phyloP scores from a whole-genome alignment of 2,113 vertebrate genomes.

The Lucifuga dentata region DNA sequence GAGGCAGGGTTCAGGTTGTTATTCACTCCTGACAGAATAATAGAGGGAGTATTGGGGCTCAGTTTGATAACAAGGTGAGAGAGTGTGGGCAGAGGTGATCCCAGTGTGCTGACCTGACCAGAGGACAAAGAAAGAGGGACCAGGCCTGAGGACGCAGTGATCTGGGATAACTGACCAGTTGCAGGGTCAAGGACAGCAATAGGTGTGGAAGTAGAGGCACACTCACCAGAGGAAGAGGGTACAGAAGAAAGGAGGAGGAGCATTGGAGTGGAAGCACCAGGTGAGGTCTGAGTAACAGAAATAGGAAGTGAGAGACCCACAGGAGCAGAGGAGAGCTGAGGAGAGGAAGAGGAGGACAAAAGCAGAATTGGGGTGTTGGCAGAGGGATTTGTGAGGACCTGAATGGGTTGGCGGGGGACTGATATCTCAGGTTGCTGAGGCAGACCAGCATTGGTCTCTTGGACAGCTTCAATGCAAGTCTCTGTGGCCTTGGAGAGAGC shows the following conservation, averaged over 20 bases:
- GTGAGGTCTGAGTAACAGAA: conserved; percentile 63
- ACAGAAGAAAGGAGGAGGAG: conserved; percentile 81
- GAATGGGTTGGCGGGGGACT: conserved; percentile 66
- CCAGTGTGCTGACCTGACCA: conserved; percentile 41
- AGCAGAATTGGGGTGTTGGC: conserved; percentile 63
- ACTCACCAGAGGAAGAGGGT: conserved; percentile 63
- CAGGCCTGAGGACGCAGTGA: conserved; percentile 57
- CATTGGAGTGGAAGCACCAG: conserved; percentile 67
- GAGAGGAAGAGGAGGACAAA: conserved; percentile 68
- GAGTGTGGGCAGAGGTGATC: conserved; percentile 46
- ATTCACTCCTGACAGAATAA: conserved; percentile 67
- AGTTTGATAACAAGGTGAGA: conserved; percentile 67
- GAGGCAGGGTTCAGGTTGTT: conserved; percentile 38
- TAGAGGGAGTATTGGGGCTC: conserved; percentile 57
- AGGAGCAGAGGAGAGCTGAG: conserved; percentile 64
- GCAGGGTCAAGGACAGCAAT: conserved; percentile 72
- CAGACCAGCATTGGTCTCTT: conserved; percentile 34
- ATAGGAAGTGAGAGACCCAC: conserved; percentile 75
- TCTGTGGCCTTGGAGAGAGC: conserved; percentile 21
- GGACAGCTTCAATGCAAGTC: conserved; percentile 5
- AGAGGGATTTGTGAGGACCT: conserved; percentile 71
- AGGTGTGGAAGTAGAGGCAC: conserved; percentile 65
- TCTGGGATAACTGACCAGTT: conserved; percentile 73
- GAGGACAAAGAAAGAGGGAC: conserved; percentile 64
- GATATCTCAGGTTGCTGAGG: conserved; percentile 39